Evolutionary conservation across 2,888 invertebrate species (phyloP), one percentile per base, ranked within the genome.

Genomic region (Cyrtodaria siliqua): DNA sequence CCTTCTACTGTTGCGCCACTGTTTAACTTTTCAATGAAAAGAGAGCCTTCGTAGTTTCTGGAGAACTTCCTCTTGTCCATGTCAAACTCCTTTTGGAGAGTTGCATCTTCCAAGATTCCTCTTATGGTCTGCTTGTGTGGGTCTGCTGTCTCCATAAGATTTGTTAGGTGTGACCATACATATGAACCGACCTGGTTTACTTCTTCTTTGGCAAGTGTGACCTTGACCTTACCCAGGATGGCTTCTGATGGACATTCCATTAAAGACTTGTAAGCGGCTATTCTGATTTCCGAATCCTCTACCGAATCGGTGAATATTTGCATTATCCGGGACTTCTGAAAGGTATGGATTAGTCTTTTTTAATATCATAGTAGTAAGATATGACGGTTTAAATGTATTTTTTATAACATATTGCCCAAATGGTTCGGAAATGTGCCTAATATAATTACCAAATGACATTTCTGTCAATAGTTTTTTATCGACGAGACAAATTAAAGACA

Each of bases 111-210:
- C 1, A 99, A 93, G n/a, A 98, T 94, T 60, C 96, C 96, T 91
- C 97, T 97, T 56, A 97, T 95, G 91, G 97, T 96, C 44, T 97
- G 95, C 74, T 96, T 95, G 38, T 96, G 96, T 0, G 97, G 97
- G 4, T 96, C 95, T 0, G 97, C 96, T 0, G 97, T 97, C 86
- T 96, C 96, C 74, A 96, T 95, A 44, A 98, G 93, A 93, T 98
- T 98, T 83, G 95, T 96, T 53, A 99, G 94, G 93, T 98, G 98
- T 63, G 97, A 97, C 97, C 97, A 98, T 6, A 99, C 96, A 93
- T 97, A 99, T 3, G 98, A 97, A 16, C 97, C 97, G 20, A 98
- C 97, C 95, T 98, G 98, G 79, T 92, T 91, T 42, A 87, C 85
- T 60, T 88, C 76, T 73, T 92, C 92, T 2, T 63, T 79, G 59